These are phyloP conservation scores for Trichogramma evanescens DNA, from an alignment of 2,888 invertebrate genomes.

Conservation along the genomic window DNA sequence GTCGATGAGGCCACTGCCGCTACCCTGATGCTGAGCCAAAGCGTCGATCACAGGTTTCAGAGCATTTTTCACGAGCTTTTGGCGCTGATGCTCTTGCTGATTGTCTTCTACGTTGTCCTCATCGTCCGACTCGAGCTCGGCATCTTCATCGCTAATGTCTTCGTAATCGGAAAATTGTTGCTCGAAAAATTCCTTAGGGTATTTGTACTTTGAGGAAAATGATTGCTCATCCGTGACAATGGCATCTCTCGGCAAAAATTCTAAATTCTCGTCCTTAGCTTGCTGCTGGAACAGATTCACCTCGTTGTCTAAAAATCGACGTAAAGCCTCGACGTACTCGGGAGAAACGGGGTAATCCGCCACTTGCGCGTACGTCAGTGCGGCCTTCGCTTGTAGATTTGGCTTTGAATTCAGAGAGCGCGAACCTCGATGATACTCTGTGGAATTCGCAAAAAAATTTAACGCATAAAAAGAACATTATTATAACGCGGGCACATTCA, in stretches of 20 bases:
- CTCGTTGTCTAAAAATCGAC: slow-evolving; percentile 2
- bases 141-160: slow-evolving; percentile 12
- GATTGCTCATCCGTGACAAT: slow-evolving; percentile 29
- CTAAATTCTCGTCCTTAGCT: slow-evolving; percentile 1
- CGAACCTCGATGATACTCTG: slow-evolving; percentile 14
- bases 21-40: background rate
- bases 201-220: slow-evolving; percentile 33
- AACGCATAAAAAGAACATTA: background rate
- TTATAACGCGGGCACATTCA: background rate
- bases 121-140: slow-evolving; percentile 10
- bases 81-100: background rate
- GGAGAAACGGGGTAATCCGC: slow-evolving; percentile 1
- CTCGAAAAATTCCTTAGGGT: background rate
- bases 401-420: slow-evolving; percentile 10
- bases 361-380: slow-evolving; percentile 2
- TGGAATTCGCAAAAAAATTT: no score
- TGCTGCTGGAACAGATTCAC: background rate
- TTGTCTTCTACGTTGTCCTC: slow-evolving; percentile 9
- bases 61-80: background rate
- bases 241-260: slow-evolving; percentile 2
- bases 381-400: background rate
- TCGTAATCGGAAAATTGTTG: background rate
- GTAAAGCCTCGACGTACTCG: slow-evolving; percentile 10
- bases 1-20: no score
- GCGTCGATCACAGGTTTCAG: slow-evolving; percentile 5